Base-by-base conservation (phyloP, 2,888 invertebrate genomes). In the Leptinotarsa peninsularis region DNA sequence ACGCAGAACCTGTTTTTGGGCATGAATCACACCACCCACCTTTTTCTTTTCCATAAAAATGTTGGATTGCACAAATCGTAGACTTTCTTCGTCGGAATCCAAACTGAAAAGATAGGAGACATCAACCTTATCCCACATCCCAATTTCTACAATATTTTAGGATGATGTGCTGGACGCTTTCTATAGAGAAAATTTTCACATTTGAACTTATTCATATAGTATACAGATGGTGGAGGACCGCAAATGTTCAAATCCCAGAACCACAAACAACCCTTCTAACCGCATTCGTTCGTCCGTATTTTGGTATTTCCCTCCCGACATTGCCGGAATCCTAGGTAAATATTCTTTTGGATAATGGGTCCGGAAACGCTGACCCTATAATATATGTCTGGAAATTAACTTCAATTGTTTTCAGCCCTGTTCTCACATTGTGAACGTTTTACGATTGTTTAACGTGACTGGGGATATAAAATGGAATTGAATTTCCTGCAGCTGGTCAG, bases 331-430 rank as follows among this genome's bases (percentile, higher is more conserved):
- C 58, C 23, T 23, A 4, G 21, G 15, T 58, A 23, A 58, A 58
- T 58, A 58, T 17, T 18, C 21, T 58, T 58, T 43, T 21, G 21
- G 58, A 49, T 60, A 43, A 54, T 13, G 56, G 49, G 21, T 49
- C 15, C 33, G 33, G 58, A 70, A 70, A 49, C 27, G 70, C 58
- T 60, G 58, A 70, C 60, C 49, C 10, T 27, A 7, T 58, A 58
- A 58, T 70, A 17, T 33, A 54, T 58, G 43, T 70, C 18, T 21
- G 70, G 18, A 49, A 58, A 70, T 70, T 70, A 70, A 18, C 43
- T 60, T 21, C 43, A 69, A 69, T 70, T 58, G 70, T 70, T 70
- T 58, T 21, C n/a, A 49, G 56, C 49, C 43, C 17, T 14, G 21
- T 27, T 7, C 17, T 49, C 33, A 54, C 17, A 17, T 49, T 21